Conservation (phyloP, 1,140 invertebrate genomes). For the Pteromalus puparum region DNA sequence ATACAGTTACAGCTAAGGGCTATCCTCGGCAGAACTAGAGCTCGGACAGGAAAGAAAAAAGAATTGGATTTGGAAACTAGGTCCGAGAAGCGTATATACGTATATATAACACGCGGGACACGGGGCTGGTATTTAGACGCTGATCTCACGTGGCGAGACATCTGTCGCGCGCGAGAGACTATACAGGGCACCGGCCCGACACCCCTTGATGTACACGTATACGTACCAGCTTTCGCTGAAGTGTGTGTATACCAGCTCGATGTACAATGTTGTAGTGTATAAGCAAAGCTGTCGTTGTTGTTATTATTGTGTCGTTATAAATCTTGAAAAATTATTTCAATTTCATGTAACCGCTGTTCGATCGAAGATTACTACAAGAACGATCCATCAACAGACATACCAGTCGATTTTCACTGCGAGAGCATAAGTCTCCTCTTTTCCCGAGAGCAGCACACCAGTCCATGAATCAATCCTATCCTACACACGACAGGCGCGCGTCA, state of each 20-base stretch:
- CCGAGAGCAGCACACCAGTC: neutral
- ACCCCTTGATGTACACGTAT: slow-evolving; percentile 45
- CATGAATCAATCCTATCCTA: neutral
- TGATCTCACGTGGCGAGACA: slow-evolving; percentile 68
- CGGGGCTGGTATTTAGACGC: slow-evolving; percentile 62
- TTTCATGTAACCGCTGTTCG: too few species aligned
- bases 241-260: neutral
- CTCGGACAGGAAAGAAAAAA: neutral
- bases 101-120: slow-evolving; percentile 32
- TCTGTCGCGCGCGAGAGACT: slow-evolving; percentile 65
- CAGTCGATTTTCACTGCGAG: neutral
- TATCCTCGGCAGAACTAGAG: neutral
- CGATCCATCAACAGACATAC: neutral
- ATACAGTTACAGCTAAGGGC: neutral
- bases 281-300: too few species aligned
- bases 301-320: too few species aligned
- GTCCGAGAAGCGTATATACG: neutral
- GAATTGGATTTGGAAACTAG: neutral
- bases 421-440: too few species aligned
- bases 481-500: neutral
- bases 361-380: too few species aligned
- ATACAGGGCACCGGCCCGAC: slow-evolving; percentile 44
- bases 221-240: neutral
- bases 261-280: neutral
- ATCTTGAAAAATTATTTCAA: too few species aligned